Percentiles rank a stretch among this genome's conserved stretches.
Conservation (phyloP, 2,113 vertebrate genomes). For the Tragelaphus scriptus region DNA sequence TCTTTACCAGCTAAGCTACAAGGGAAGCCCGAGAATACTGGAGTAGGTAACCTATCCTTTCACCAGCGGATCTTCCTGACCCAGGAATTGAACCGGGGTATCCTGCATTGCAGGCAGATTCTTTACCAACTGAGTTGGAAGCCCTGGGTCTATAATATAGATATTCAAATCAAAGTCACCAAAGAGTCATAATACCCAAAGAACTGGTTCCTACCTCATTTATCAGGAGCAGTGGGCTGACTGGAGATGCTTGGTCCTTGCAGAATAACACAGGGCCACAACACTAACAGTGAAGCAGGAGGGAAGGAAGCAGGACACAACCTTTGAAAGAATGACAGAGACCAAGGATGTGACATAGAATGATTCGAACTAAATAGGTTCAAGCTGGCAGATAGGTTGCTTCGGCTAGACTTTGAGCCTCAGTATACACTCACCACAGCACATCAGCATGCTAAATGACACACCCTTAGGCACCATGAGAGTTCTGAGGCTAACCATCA, state of each 20-base stretch:
- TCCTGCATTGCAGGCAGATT: background rate
- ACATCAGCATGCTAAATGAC: background rate
- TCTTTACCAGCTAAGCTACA: background rate
- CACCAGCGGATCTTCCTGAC: background rate
- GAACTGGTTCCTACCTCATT: background rate
- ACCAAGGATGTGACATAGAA: background rate
- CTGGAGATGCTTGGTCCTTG: background rate
- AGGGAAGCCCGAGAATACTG: background rate
- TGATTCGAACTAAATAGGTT: background rate
- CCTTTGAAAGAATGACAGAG: background rate
- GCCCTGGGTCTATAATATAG: background rate
- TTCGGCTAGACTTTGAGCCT: background rate
- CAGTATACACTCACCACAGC: background rate
- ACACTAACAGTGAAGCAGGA: background rate
- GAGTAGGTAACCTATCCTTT: background rate
- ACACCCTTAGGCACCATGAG: background rate
- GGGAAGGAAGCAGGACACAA: background rate
- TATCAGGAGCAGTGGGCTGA: too few relatives aligned
- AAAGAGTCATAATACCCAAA: background rate
- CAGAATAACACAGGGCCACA: accelerated
- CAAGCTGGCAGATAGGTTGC: background rate
- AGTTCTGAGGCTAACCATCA: background rate
- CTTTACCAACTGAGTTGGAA: background rate
- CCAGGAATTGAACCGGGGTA: accelerated
- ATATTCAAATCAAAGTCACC: background rate